Base-by-base conservation (phyloP, 1,140 invertebrate species). In the Mylabris phalerata region DNA sequence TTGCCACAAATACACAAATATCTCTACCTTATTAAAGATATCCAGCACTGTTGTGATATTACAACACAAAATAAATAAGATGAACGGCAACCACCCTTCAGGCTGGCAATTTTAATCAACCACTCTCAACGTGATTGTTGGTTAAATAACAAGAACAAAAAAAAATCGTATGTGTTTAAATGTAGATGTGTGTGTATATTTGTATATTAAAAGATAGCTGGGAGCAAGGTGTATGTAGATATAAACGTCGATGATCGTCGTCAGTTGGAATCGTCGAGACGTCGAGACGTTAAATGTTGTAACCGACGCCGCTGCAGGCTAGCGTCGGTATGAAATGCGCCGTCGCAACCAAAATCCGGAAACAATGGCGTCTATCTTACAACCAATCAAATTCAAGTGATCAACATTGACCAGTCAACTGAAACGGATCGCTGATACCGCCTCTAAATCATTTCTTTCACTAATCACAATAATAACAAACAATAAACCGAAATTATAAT, bases 361-460 rank as follows among this genome's bases (percentile, higher is more conserved):
- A 69, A 73, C 71, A 73, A 73, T 73, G 71, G 71, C 71, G 71
- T 66, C 70, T 44, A 40, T 38, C 44, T 48, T 39, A 42, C 60
- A 48, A 43, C 71, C 71, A 73, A 73, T 73, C 62, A 59, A 68
- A 67, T 57, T 48, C 48, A 44, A 55, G 61, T 54, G 64, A 66
- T 66, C 59, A 62, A 54, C 58, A 51, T 50, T 55, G 62, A 63
- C 69, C 69, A 67, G 46, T 71, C 67, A 66, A 57, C 62, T 63
- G 61, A 62, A 61, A 47, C 52, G 51, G 63, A 66, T 59, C 43
- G 44, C 48, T 41, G 60, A 26, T 54, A 62, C 11, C 66, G 61
- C 66, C 66, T 59, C 64, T 55, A 13, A 52, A 40, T 9, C 40
- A 25, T 42, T 40, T 7, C 9, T 43, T 9, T 43, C 27, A 19